Conservation (phyloP, 2,888 invertebrate genomes). For the Chymomyza amoena region DNA sequence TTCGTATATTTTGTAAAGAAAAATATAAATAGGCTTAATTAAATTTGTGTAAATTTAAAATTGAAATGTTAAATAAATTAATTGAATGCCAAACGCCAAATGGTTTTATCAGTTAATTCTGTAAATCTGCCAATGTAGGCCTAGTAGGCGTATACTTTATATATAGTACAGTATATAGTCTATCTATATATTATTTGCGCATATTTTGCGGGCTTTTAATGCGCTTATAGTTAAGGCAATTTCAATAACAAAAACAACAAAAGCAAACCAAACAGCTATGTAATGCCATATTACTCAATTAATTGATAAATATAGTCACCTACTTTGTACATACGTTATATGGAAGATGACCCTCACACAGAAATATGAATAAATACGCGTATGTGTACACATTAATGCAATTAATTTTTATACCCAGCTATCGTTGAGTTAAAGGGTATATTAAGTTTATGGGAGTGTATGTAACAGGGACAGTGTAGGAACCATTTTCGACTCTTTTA, state of each 20-base stretch:
- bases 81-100: slow-evolving; percentile 32
- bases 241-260: neutral
- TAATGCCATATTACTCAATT: slow-evolving; percentile 49
- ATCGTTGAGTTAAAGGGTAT: no score
- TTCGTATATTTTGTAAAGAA: neutral
- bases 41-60: neutral
- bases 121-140: slow-evolving; percentile 43
- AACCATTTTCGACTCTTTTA: no score
- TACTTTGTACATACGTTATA: neutral
- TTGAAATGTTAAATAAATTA: slow-evolving; percentile 6
- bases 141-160: neutral
- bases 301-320: slow-evolving; percentile 46
- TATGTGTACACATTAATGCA: slow-evolving; percentile 51
- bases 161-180: slow-evolving; percentile 4
- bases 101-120: slow-evolving; percentile 49
- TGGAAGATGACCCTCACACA: neutral
- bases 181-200: slow-evolving; percentile 25
- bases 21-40: neutral
- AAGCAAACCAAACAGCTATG: slow-evolving; percentile 50
- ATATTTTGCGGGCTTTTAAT: slow-evolving; percentile 43
- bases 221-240: slow-evolving; percentile 29
- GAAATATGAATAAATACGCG: neutral
- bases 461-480: no score
- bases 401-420: slow-evolving; percentile 15
- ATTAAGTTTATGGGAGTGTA: no score